Evolutionary conservation across 2,113 vertebrate genomes (phyloP), one percentile per base, ranked within the genome.

Genomic region (Chaetorhynchus papuensis): DNA sequence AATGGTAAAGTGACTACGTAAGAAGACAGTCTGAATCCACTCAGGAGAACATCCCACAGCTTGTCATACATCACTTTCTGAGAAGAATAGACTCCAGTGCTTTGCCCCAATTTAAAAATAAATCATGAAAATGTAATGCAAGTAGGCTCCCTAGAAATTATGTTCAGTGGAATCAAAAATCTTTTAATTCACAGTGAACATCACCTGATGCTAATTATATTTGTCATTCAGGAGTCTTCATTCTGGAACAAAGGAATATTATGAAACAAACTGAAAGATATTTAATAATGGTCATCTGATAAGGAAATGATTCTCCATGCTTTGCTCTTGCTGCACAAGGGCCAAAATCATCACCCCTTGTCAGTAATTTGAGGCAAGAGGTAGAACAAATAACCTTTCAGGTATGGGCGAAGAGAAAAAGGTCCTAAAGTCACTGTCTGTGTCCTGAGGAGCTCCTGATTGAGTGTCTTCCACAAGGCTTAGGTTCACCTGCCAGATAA

Each of bases 51-150:
- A 65, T 83, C 82, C 75, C 90, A 93, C 83, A 86, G 42, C 28
- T 80, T 86, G 75, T 83, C 76, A 88, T 35, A 88, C 12, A 2
- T 93, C 86, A 72, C 11, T 83, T 93, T 70, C 35, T 13, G 26
- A 86, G 82, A 94, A 95, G 59, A 93, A 80, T 53, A 92, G 85
- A 22, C 37, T 80, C 49, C 31, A 79, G 61, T 56, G 37, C 49
- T 69, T 69, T 93, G 75, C 50, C 1, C 16, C 15, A 54, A 54
- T 74, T 94, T 86, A 94, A 95, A 95, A 92, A 93, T 83, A 86
- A 74, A 70, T 54, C 52, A 35, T 8, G 7, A 49, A 88, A 92
- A 23, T 69, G 45, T 57, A 94, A 79, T 61, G 18, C 49, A 93
- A 88, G 63, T 69, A 88, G 66, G 33, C 12, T 76, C 71, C 23